These are phyloP conservation scores for Grammomys dolichurus DNA, from an alignment of 2,113 vertebrate genomes.

Conservation along the genomic window DNA sequence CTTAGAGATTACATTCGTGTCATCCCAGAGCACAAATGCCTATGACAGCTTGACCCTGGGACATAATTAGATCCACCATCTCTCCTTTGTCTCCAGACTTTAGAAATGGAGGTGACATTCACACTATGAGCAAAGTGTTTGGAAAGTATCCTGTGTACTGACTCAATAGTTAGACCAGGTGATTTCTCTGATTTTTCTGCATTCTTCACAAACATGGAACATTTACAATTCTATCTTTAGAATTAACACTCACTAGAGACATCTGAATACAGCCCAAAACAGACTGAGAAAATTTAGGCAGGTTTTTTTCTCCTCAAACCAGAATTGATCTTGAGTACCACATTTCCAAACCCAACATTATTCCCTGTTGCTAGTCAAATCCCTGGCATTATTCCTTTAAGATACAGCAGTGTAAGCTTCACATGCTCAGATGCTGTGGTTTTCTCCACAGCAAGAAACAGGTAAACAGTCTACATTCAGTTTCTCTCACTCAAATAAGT, in stretches of 20 bases:
- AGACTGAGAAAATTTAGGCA: not conserved
- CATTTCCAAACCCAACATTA: not conserved
- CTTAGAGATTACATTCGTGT: not conserved
- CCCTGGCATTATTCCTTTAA: not conserved
- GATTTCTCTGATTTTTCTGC: not conserved
- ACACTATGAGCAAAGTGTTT: not conserved
- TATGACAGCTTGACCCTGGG: not conserved
- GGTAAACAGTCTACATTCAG: conserved; percentile 51
- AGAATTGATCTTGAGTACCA: too few relatives aligned
- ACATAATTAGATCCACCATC: conserved; percentile 21
- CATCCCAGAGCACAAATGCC: not conserved
- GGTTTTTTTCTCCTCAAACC: not conserved
- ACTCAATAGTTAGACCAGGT: not conserved
- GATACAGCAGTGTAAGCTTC: conserved; percentile 5
- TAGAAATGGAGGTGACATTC: not conserved
- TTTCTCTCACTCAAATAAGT: conserved; percentile 6
- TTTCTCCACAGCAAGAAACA: conserved; percentile 64
- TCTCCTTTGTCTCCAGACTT: not conserved
- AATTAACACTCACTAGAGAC: not conserved
- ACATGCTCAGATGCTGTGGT: not conserved
- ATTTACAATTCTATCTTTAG: not conserved
- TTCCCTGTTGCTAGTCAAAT: not conserved
- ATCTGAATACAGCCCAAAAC: conserved; percentile 19
- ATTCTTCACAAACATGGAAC: not conserved
- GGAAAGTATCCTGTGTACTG: not conserved